Evolutionary conservation across 2,797 vertebrate genomes (phyloP), one percentile per base, ranked within the genome.

Genomic region (Phoeniculus purpureus): DNA sequence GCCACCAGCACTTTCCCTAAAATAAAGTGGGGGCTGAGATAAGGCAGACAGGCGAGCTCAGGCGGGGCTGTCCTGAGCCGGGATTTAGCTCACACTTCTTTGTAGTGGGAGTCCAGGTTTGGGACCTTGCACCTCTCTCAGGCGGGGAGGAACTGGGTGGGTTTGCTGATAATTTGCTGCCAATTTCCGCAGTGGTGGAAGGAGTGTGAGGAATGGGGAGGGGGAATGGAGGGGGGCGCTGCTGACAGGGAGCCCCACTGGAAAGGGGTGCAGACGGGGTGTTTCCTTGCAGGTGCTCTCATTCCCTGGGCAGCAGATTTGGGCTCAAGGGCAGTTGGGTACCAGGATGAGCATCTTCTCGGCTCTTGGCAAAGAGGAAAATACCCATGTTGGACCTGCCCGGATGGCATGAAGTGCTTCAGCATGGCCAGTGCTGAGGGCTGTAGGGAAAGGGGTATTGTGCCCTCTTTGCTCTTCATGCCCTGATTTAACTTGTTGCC

Each of bases 21-120:
- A 91, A 83, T 65, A 85, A 82, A 90, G 66, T 32, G 73, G 89
- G 70, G 83, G 31, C 51, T 89, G 87, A 81, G 82, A 81, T 52
- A 82, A 92, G 15, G 55, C 93, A 89, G 89, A 21, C 59, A 77
- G 48, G 14, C 10, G 1, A 89, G 66, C 88, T 89, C 76, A 10
- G 1, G 47, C 26, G 73, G 31, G 59, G 34, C 45, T 2, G 15
- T 43, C 37, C 88, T n/a, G 12, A 70, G 66, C 14, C 1, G 0
- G 45, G 56, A 17, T 32, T 76, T 73, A 89, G 66, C 66, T 93
- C 73, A 82, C 83, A 14, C 62, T 74, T 40, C 59, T 82, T 29
- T 8, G 13, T 43, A 81, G 32, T 1, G 23, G 20, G 68, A 2
- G 9, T 40, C 70, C 66, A 51, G 91, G 80, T 73, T 68, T 13